These are phyloP conservation scores for Malthinus seriepunctatus DNA, from an alignment of 2,888 invertebrate genomes.

Conservation along the genomic window DNA sequence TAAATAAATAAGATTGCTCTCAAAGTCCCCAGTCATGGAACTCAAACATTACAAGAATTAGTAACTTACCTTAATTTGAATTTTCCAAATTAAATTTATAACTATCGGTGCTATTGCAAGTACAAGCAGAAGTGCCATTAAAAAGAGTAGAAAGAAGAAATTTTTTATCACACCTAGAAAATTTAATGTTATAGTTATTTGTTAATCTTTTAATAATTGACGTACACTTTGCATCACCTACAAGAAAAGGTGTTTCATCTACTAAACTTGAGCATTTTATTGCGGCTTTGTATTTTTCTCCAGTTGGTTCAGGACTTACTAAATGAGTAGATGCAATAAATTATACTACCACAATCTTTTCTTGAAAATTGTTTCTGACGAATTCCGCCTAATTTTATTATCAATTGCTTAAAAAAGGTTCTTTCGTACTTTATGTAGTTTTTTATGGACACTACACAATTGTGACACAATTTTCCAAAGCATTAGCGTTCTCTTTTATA, in stretches of 20 bases:
- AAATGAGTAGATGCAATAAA: slow-evolving; percentile 82
- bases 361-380: slow-evolving; percentile 67
- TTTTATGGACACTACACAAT: slow-evolving; percentile 79
- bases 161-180: no score
- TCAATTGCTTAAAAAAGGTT: slow-evolving; percentile 71
- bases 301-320: slow-evolving; percentile 71
- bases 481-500: slow-evolving; percentile 53
- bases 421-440: slow-evolving; percentile 76
- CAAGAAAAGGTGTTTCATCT: slow-evolving; percentile 60
- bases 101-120: background rate
- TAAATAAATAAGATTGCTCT: no score
- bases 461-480: slow-evolving; percentile 73
- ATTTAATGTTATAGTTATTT: no score
- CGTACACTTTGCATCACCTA: slow-evolving; percentile 62
- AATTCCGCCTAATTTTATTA: slow-evolving; percentile 72
- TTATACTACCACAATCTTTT: slow-evolving; percentile 56
- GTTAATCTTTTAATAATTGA: no score
- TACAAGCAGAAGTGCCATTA: background rate
- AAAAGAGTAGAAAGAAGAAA: no score
- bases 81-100: no score
- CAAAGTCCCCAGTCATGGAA: no score
- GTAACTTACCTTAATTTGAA: no score
- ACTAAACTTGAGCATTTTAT: slow-evolving; percentile 64
- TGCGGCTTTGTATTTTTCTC: slow-evolving; percentile 83
- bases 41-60: no score